Evolutionary conservation across 1,140 invertebrate species (phyloP).

Genomic region (Diachasma alloeum): DNA sequence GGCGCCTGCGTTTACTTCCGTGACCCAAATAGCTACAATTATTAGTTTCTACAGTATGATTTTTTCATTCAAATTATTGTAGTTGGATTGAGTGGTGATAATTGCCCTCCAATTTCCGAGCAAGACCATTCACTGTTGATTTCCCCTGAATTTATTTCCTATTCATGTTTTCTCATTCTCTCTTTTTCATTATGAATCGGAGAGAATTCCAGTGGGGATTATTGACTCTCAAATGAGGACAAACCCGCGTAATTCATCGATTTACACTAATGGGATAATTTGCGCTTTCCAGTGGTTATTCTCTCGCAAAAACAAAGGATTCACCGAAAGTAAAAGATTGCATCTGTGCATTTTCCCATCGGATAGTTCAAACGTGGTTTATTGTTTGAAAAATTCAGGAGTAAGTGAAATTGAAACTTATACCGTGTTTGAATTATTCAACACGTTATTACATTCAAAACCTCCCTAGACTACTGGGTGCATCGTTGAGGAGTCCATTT

Average conservation of each 20-base stretch:
- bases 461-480: background rate
- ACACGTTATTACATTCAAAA: background rate
- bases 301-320: background rate
- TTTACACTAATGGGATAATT: no score
- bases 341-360: background rate
- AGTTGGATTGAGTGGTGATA: background rate
- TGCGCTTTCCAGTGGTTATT: background rate
- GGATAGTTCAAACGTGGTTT: background rate
- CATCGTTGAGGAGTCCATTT: background rate
- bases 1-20: background rate
- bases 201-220: background rate
- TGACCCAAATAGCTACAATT: background rate
- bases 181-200: background rate
- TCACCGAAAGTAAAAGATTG: background rate
- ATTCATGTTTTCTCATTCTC: background rate
- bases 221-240: no score
- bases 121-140: background rate
- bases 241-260: no score
- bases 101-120: background rate
- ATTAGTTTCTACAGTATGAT: background rate
- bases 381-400: background rate
- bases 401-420: background rate
- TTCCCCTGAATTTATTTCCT: background rate
- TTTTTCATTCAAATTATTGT: background rate
- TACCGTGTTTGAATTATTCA: background rate